phyloP scores from a whole-genome alignment of 2,113 vertebrate species.

The Anas platyrhynchos region DNA sequence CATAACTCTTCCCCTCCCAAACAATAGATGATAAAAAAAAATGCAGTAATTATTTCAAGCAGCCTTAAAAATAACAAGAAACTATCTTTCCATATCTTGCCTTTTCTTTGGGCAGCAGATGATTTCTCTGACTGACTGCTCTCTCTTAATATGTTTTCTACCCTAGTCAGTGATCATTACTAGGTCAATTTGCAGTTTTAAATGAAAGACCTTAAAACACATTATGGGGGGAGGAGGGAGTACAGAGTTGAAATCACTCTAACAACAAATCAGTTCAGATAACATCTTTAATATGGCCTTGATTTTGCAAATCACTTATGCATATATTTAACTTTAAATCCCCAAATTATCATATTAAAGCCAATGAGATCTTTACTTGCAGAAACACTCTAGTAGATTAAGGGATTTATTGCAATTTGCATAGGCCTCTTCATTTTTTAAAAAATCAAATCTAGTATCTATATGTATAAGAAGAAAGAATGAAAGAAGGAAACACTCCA shows the following conservation, averaged over 20 bases:
- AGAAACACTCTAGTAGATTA: background rate
- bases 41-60: background rate
- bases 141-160: background rate
- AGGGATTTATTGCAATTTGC: background rate
- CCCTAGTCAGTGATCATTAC: background rate
- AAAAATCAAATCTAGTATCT: background rate
- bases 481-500: background rate
- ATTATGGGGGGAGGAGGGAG: background rate
- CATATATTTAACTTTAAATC: background rate
- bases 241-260: background rate
- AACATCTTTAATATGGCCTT: background rate
- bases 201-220: background rate
- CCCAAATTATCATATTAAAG: background rate
- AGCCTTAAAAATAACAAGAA: background rate
- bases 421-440: background rate
- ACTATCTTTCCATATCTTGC: background rate
- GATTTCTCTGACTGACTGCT: background rate
- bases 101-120: background rate
- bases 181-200: background rate
- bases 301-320: background rate
- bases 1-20: background rate
- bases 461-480: background rate
- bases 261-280: background rate
- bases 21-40: background rate
- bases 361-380: background rate